These are phyloP conservation scores for Nasonovia ribisnigri DNA, from an alignment of 2,888 invertebrate species.

Conservation along the genomic window DNA sequence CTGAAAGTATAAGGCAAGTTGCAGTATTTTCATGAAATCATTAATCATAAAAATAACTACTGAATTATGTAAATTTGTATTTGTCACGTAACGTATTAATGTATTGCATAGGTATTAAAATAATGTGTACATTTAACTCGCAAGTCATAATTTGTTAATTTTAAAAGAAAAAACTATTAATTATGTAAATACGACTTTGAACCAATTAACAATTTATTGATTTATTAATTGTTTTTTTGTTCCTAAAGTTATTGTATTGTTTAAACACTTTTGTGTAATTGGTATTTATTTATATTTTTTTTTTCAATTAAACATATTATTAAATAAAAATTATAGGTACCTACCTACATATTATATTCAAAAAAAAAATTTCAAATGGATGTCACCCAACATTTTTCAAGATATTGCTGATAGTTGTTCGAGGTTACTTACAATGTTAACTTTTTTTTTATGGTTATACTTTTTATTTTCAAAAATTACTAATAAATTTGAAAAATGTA, in stretches of 20 bases:
- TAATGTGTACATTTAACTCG: background rate
- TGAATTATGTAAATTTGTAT: slow-evolving; percentile 32
- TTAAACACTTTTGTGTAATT: no score
- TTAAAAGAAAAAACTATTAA: background rate
- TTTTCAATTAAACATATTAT: no score
- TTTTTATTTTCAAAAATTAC: no score
- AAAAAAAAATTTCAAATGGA: background rate
- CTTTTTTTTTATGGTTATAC: background rate
- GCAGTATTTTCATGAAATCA: slow-evolving; percentile 1
- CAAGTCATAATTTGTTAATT: background rate
- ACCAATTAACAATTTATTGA: no score
- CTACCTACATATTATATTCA: no score
- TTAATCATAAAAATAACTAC: background rate
- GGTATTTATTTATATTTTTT: no score
- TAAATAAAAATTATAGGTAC: no score
- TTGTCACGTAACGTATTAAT: background rate
- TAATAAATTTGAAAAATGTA: background rate
- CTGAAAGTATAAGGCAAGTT: background rate
- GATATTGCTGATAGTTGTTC: background rate
- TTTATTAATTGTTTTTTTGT: no score
- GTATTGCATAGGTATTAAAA: background rate
- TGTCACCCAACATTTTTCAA: background rate
- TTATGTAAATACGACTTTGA: background rate
- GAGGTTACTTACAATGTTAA: background rate
- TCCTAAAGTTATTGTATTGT: no score